These are phyloP conservation scores for Lithosia quadra DNA, from an alignment of 2,888 invertebrate genomes.

Conservation along the genomic window DNA sequence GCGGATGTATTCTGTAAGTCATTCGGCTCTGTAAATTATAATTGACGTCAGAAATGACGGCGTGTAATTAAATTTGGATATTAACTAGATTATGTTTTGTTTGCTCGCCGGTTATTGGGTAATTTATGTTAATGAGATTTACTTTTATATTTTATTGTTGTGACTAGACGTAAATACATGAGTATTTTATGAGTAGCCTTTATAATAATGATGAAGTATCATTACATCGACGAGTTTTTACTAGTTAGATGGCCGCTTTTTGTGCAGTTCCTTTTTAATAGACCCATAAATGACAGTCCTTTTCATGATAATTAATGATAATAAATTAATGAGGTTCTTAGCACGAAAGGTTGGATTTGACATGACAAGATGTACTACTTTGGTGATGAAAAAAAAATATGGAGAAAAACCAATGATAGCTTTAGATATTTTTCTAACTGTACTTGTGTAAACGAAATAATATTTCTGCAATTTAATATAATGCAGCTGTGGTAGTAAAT, in stretches of 20 bases:
- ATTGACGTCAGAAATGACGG: slow-evolving; percentile 28
- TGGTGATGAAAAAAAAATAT: background rate
- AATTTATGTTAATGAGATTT: slow-evolving; percentile 20
- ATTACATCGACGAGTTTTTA: background rate
- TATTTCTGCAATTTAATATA: too few species aligned
- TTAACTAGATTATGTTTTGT: slow-evolving; percentile 30
- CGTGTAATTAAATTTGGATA: slow-evolving; percentile 39
- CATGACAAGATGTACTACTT: too few species aligned
- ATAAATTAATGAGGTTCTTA: background rate
- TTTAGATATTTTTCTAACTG: too few species aligned
- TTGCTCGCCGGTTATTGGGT: slow-evolving; percentile 24
- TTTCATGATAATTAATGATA: background rate
- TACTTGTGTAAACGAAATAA: too few species aligned
- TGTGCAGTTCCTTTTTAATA: background rate
- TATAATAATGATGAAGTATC: background rate
- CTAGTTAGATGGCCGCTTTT: background rate
- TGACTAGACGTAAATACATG: background rate
- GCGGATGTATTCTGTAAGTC: slow-evolving; percentile 28
- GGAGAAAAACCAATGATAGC: background rate
- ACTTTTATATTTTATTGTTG: slow-evolving; percentile 19
- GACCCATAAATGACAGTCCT: background rate
- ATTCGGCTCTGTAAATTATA: slow-evolving; percentile 24
- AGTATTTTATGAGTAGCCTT: slow-evolving; percentile 1
- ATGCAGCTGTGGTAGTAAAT: too few species aligned
- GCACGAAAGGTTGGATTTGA: too few species aligned